Evolutionary conservation across 1,140 invertebrate genomes (phyloP).

Genomic region (Tigriopus japonicus): DNA sequence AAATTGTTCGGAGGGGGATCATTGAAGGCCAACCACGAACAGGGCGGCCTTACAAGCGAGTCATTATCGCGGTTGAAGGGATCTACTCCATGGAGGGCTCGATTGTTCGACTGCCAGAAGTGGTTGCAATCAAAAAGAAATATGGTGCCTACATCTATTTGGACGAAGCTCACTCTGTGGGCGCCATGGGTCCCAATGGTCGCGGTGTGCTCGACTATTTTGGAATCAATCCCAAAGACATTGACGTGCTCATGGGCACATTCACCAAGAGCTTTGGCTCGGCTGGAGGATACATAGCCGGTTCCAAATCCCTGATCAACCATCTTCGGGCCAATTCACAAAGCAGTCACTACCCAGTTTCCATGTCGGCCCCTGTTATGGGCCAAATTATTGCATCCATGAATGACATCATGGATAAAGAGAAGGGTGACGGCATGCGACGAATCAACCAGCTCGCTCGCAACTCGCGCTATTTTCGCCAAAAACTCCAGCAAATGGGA

Average conservation of each 20-base stretch:
- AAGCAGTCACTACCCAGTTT: constrained; percentile 64
- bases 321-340: constrained; percentile 62
- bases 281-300: constrained; percentile 90
- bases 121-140: constrained; percentile 80
- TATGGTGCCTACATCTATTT: constrained; percentile 86
- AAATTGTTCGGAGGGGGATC: constrained; percentile 50
- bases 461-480: constrained; percentile 38
- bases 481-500: constrained; percentile 34
- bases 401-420: constrained; percentile 66
- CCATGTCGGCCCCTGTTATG: constrained; percentile 74
- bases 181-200: constrained; percentile 70
- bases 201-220: constrained; percentile 75
- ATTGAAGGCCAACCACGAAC: constrained; percentile 57
- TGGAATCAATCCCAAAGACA: constrained; percentile 56
- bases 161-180: constrained; percentile 91
- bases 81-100: constrained; percentile 98
- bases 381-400: constrained; percentile 78
- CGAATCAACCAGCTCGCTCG: constrained; percentile 31
- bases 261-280: constrained; percentile 89
- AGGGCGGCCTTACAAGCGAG: constrained; percentile 69
- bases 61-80: constrained; percentile 83
- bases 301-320: constrained; percentile 58
- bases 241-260: constrained; percentile 95
- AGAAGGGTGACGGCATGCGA: constrained; percentile 24
- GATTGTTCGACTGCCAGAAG: constrained; percentile 66